Conservation (phyloP, 2,797 vertebrate species). For the Phrynocephalus forsythii region DNA sequence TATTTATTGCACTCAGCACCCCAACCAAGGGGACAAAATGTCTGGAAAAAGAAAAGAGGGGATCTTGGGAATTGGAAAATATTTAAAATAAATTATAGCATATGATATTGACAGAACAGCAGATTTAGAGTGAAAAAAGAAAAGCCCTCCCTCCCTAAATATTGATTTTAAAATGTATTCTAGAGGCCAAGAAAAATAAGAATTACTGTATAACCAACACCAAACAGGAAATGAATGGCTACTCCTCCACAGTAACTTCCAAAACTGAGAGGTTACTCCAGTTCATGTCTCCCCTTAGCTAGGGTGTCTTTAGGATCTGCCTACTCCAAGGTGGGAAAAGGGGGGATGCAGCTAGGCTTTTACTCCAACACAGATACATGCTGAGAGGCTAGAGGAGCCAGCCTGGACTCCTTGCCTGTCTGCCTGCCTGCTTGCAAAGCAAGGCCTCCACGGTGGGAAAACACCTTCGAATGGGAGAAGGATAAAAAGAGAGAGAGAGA, state of each 20-base stretch:
- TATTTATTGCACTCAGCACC: too few species aligned
- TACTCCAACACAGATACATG: background rate
- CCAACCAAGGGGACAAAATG: too few species aligned
- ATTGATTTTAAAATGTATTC: background rate
- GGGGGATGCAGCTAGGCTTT: constrained; percentile 12
- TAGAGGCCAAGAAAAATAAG: background rate
- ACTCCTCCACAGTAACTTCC: background rate
- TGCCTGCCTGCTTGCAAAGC: background rate
- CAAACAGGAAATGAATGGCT: background rate
- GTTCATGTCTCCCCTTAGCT: background rate
- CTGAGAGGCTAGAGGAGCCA: background rate
- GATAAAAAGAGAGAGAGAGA: too few species aligned
- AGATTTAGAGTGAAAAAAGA: background rate
- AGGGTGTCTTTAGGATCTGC: background rate
- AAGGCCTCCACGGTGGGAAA: background rate
- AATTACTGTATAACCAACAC: background rate
- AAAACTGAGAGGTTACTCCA: background rate
- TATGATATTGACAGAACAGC: background rate
- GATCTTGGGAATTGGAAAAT: background rate
- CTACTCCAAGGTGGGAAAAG: background rate
- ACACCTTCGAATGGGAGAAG: background rate
- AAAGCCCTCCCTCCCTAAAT: too few species aligned
- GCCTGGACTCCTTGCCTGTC: background rate
- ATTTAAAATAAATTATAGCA: background rate
- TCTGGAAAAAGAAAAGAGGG: background rate